Evolutionary conservation across 2,888 invertebrate species (phyloP).

Genomic region (Diogma glabrata): DNA sequence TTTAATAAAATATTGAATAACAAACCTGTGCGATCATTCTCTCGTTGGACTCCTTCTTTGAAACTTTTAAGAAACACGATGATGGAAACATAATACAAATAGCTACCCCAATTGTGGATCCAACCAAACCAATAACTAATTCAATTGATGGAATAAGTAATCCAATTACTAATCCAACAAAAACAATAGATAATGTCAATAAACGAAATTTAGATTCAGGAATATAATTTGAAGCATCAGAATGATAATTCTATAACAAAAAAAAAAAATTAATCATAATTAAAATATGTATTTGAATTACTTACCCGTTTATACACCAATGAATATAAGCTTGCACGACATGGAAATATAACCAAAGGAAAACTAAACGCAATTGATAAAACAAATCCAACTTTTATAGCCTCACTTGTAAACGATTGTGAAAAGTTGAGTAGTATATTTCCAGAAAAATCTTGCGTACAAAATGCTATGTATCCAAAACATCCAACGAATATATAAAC

Average conservation of each 20-base stretch:
- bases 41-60: constrained; percentile 74
- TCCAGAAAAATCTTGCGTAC: constrained; percentile 63
- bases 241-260: constrained; percentile 10
- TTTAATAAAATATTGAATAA: constrained; percentile 6
- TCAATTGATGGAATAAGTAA: constrained; percentile 88
- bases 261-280: constrained; percentile 10
- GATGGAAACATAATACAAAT: constrained; percentile 91
- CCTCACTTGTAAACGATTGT: constrained; percentile 69
- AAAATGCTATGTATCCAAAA: constrained; percentile 84
- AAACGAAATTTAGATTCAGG: constrained; percentile 72
- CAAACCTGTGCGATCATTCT: constrained; percentile 66
- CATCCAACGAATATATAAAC: constrained; percentile 87
- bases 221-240: constrained; percentile 60
- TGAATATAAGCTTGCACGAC: constrained; percentile 85
- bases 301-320: constrained; percentile 72
- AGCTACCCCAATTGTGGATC: constrained; percentile 89
- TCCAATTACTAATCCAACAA: constrained; percentile 63
- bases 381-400: constrained; percentile 90
- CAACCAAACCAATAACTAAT: constrained; percentile 84
- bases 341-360: constrained; percentile 93
- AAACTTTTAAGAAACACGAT: constrained; percentile 73
- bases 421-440: constrained; percentile 84
- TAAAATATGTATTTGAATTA: constrained; percentile 13
- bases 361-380: constrained; percentile 92
- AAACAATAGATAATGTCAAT: constrained; percentile 70